Conservation (phyloP, 2,113 vertebrate species). For the Murina feae region DNA sequence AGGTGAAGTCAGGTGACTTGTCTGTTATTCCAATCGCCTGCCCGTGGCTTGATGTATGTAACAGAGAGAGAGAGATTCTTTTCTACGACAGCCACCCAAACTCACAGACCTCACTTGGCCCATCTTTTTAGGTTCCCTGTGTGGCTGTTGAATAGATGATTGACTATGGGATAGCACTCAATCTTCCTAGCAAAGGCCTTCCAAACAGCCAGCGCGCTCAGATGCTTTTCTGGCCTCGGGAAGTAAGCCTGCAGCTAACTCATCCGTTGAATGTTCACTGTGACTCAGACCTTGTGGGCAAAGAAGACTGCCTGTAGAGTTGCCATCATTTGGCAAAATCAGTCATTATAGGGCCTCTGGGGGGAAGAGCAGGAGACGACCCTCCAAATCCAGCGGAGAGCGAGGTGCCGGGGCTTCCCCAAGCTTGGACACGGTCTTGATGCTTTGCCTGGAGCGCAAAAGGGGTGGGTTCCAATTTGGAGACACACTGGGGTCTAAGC, state of each 20-base stretch:
- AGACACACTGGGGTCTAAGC: not conserved
- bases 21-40: not conserved
- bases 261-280: slow-evolving; percentile 79
- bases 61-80: slow-evolving; percentile 7
- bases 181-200: slow-evolving; percentile 80
- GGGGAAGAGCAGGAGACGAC: slow-evolving; percentile 23
- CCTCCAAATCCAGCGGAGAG: not conserved
- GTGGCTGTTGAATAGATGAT: slow-evolving; percentile 79
- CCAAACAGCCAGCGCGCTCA: slow-evolving; percentile 76
- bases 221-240: slow-evolving; percentile 80
- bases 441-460: not conserved
- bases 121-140: slow-evolving; percentile 69
- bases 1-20: not conserved
- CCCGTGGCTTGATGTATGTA: slow-evolving; percentile 15
- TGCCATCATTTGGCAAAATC: slow-evolving; percentile 76
- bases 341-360: slow-evolving; percentile 62
- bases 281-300: slow-evolving; percentile 79
- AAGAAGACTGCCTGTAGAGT: slow-evolving; percentile 79
- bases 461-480: not conserved
- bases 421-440: not conserved
- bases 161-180: slow-evolving; percentile 72
- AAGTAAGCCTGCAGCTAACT: slow-evolving; percentile 76
- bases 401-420: not conserved
- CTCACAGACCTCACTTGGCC: slow-evolving; percentile 56
- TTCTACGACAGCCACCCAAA: not conserved